Conservation (phyloP, 2,113 vertebrate species). For the Camarhynchus parvulus region DNA sequence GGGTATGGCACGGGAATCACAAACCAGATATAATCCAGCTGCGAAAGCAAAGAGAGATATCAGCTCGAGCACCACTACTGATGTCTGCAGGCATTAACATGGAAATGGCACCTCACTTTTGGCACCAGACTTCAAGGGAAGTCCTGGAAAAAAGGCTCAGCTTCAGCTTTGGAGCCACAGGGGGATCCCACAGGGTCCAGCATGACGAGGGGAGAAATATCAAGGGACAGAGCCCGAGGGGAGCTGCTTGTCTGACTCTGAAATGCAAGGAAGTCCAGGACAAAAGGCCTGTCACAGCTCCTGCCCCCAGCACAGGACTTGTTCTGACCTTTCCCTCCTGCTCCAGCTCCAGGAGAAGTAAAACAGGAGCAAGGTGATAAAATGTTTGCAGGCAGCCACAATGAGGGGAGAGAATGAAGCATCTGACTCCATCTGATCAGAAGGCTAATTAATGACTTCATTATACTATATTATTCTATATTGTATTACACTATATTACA, state of each 20-base stretch:
- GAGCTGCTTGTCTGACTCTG: neutral
- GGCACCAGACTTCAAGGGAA: neutral
- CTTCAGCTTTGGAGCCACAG: neutral
- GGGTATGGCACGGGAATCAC: slow-evolving; percentile 44
- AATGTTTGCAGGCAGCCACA: too few relatives aligned
- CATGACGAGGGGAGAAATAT: neutral
- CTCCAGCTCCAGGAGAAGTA: neutral
- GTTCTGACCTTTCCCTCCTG: neutral
- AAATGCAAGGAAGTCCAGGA: neutral
- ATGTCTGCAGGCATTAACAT: neutral
- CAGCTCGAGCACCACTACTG: neutral
- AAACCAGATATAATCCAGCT: slow-evolving; percentile 8
- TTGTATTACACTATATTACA: too few relatives aligned
- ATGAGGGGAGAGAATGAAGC: too few relatives aligned
- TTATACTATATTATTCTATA: too few relatives aligned
- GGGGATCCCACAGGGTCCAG: neutral
- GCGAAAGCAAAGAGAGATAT: slow-evolving; percentile 47
- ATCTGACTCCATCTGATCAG: too few relatives aligned
- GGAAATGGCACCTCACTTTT: neutral
- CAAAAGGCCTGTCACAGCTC: neutral
- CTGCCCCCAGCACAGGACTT: neutral
- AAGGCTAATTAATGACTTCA: too few relatives aligned
- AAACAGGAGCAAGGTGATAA: neutral
- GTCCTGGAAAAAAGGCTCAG: neutral
- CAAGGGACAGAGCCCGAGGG: neutral